These are phyloP conservation scores for Physocephala rufipes DNA, from an alignment of 2,888 invertebrate species.

Conservation along the genomic window DNA sequence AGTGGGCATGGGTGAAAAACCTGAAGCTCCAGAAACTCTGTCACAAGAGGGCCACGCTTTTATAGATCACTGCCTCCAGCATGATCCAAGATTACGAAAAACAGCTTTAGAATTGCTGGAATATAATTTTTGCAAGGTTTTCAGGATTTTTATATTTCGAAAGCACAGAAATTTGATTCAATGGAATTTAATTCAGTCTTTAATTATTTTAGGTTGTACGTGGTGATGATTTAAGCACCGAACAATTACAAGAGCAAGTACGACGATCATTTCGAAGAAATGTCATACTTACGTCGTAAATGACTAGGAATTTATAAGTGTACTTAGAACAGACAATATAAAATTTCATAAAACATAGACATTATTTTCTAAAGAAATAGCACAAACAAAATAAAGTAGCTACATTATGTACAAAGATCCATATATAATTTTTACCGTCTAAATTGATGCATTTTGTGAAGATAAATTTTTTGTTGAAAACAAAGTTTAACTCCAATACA, in stretches of 20 bases:
- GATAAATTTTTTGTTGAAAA: background rate
- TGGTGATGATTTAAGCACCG: constrained; percentile 55
- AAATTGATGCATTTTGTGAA: background rate
- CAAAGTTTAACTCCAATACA: background rate
- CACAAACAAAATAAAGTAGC: background rate
- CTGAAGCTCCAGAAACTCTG: constrained; percentile 77
- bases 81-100: constrained; percentile 79
- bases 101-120: constrained; percentile 76
- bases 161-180: background rate
- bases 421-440: background rate
- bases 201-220: constrained; percentile 54
- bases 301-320: background rate
- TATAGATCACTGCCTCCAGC: constrained; percentile 80
- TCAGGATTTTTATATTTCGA: background rate
- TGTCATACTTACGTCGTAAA: constrained; percentile 39
- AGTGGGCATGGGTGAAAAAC: constrained; percentile 91
- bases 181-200: background rate
- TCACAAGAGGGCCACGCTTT: constrained; percentile 87
- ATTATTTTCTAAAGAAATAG: background rate
- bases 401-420: background rate
- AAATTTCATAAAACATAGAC: background rate
- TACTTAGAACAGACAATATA: constrained; percentile 2
- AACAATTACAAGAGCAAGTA: constrained; percentile 56
- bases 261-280: constrained; percentile 60
- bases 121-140: constrained; percentile 78